A percentile compares a stretch with the other conserved stretches of the same genome.
Conservation (phyloP, 1,140 invertebrate genomes). For the Andricus grossulariae region DNA sequence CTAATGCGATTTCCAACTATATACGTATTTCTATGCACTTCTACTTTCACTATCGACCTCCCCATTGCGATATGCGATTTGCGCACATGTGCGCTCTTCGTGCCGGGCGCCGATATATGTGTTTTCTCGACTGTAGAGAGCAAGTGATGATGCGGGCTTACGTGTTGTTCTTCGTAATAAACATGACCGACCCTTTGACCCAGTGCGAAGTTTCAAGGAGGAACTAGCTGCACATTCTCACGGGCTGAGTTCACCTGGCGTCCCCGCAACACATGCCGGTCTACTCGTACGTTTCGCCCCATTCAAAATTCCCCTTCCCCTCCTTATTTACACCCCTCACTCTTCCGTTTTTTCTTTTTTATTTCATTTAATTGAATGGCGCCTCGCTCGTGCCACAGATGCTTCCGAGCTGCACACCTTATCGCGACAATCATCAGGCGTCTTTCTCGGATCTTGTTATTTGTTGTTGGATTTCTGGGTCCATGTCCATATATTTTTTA, state of each 20-base stretch:
- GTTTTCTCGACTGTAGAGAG: not conserved
- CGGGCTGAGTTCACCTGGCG: conserved; percentile 25
- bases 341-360: conserved; percentile 6
- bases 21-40: not conserved
- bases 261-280: conserved; percentile 10
- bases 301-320: conserved; percentile 29
- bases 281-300: conserved; percentile 24
- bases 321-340: not conserved
- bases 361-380: conserved; percentile 30
- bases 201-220: conserved; percentile 11
- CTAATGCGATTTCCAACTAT: not conserved
- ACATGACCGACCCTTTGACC: conserved; percentile 30
- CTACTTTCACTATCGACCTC: conserved; percentile 26
- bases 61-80: not conserved
- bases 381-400: conserved; percentile 30
- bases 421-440: not conserved
- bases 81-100: too few relatives aligned
- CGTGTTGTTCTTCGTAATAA: conserved; percentile 10
- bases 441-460: not conserved
- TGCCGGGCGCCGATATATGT: not conserved
- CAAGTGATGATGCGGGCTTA: conserved; percentile 13
- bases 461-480: too few relatives aligned
- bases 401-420: conserved; percentile 9
- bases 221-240: conserved; percentile 18
- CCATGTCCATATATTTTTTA: too few relatives aligned